These are phyloP conservation scores for Okapia johnstoni DNA, from an alignment of 2,113 vertebrate genomes.

Conservation along the genomic window DNA sequence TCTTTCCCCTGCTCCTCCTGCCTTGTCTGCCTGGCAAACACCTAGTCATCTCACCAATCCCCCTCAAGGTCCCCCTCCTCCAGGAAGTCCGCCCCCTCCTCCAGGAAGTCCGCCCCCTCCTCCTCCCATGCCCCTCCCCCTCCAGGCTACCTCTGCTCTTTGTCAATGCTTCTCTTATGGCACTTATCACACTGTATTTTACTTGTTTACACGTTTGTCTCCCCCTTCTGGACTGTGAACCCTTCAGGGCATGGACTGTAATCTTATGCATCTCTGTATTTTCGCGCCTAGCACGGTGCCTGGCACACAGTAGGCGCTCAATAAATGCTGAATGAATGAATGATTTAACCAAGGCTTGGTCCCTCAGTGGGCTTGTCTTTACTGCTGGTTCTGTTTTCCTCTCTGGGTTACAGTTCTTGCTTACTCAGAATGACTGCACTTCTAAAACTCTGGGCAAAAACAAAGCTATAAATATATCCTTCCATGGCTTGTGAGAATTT, in stretches of 20 bases:
- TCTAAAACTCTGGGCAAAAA: neutral
- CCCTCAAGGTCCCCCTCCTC: neutral
- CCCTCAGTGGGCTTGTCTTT: neutral
- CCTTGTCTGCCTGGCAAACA: slow-evolving; percentile 58
- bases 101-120: neutral
- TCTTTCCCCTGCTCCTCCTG: slow-evolving; percentile 13
- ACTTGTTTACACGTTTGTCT: slow-evolving; percentile 71
- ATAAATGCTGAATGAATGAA: slow-evolving; percentile 73
- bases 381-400: neutral
- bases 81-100: slow-evolving; percentile 25
- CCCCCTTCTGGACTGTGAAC: slow-evolving; percentile 73
- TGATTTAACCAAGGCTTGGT: slow-evolving; percentile 40
- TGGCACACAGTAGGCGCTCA: slow-evolving; percentile 70
- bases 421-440: neutral
- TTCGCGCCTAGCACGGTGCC: slow-evolving; percentile 72
- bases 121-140: neutral
- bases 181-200: slow-evolving; percentile 45
- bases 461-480: neutral
- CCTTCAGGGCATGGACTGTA: slow-evolving; percentile 75
- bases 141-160: slow-evolving; percentile 64
- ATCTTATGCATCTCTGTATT: slow-evolving; percentile 72
- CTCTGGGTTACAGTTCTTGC: neutral
- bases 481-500: neutral
- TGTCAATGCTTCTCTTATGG: slow-evolving; percentile 61
- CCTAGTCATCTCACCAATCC: neutral